These are phyloP conservation scores for Perccottus glenii DNA, from an alignment of 2,113 vertebrate species.

Conservation along the genomic window DNA sequence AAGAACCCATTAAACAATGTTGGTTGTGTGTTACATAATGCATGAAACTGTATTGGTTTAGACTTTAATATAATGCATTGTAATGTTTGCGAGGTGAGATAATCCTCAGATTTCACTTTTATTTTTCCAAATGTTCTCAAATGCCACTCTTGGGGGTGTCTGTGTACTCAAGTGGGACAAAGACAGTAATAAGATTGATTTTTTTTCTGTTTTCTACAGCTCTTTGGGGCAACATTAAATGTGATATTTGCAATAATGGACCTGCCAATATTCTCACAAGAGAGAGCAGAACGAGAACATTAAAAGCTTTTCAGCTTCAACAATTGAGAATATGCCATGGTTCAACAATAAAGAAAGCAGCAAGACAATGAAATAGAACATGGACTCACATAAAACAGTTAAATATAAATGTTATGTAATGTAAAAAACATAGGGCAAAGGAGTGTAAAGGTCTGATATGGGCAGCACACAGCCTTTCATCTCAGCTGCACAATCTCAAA, in stretches of 20 bases:
- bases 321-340: conserved; percentile 5
- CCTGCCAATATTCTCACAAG: conserved; percentile 16
- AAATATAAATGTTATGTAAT: conserved; percentile 9
- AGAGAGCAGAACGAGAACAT: conserved; percentile 9
- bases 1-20: neutral
- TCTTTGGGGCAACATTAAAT: conserved; percentile 51
- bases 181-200: conserved; percentile 43
- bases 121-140: conserved; percentile 39
- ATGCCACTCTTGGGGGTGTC: conserved; percentile 55
- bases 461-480: conserved; percentile 52
- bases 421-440: conserved; percentile 7
- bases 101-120: conserved; percentile 36
- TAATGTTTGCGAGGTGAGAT: conserved; percentile 19
- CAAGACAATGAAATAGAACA: conserved; percentile 18
- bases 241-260: conserved; percentile 40
- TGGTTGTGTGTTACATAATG: too few species aligned
- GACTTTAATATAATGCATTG: conserved; percentile 6
- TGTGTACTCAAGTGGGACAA: conserved; percentile 33
- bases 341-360: conserved; percentile 1
- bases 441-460: conserved; percentile 38
- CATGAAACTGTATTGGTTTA: neutral
- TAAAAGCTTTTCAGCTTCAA: conserved; percentile 7
- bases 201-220: conserved; percentile 27
- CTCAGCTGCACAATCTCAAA: conserved; percentile 23
- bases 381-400: neutral